Conservation (phyloP, 2,113 vertebrate genomes). For the Nesogale talazaci region DNA sequence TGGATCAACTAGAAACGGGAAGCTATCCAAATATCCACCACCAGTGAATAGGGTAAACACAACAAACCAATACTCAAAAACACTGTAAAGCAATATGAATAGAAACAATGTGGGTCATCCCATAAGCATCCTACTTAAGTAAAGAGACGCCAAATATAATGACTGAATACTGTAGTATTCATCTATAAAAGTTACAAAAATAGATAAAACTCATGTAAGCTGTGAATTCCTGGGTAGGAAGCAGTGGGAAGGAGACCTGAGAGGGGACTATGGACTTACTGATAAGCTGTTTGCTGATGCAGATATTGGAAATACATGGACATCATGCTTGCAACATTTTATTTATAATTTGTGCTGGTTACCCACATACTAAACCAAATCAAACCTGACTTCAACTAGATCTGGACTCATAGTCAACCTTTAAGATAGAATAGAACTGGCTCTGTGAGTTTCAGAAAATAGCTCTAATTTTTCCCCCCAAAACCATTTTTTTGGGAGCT, state of each 20-base stretch:
- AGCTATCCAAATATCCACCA: neutral
- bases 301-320: neutral
- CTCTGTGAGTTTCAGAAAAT: no score
- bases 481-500: no score
- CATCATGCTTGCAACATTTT: neutral
- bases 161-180: neutral
- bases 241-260: fast-evolving
- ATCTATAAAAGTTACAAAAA: neutral
- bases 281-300: no score
- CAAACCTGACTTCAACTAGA: no score
- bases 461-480: no score
- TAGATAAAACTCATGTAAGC: neutral
- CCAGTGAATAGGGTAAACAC: no score
- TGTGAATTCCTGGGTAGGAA: neutral
- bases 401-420: no score
- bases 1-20: neutral
- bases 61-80: neutral
- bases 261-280: neutral
- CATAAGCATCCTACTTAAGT: neutral
- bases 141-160: neutral
- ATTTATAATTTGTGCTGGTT: neutral
- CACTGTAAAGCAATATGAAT: neutral
- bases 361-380: no score
- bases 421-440: no score
- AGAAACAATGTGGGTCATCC: neutral